These are phyloP conservation scores for Margarornis squamiger DNA, from an alignment of 2,797 vertebrate genomes.

Conservation along the genomic window DNA sequence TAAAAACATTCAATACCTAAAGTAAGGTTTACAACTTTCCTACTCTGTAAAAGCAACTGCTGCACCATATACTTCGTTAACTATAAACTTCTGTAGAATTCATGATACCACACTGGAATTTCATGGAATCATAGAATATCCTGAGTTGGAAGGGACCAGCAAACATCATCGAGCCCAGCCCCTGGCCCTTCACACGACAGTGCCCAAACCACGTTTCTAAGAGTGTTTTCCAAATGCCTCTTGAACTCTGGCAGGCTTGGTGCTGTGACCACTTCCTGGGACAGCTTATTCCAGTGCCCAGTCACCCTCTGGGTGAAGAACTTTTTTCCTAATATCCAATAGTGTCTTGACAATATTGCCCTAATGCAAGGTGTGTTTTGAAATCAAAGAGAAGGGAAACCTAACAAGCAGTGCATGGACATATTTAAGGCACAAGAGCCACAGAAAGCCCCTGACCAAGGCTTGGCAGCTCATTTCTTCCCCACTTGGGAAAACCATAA, in stretches of 20 bases:
- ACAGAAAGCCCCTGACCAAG: background rate
- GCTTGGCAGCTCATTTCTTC: background rate
- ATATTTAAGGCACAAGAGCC: background rate
- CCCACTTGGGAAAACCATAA: background rate
- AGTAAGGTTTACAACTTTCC: background rate
- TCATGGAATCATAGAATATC: background rate
- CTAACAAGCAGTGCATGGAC: background rate
- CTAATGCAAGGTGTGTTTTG: background rate
- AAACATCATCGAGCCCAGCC: background rate
- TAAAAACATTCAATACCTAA: background rate
- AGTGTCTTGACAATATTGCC: background rate
- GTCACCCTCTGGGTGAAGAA: background rate
- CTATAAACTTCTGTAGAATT: background rate
- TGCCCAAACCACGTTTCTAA: rapidly evolving
- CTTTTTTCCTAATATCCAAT: background rate
- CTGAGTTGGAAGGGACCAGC: background rate
- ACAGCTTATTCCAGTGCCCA: background rate
- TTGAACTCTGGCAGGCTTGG: background rate
- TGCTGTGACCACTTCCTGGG: background rate
- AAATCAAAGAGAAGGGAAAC: background rate
- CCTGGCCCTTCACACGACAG: background rate
- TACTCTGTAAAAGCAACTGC: background rate
- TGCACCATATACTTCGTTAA: background rate
- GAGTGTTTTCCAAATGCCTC: background rate
- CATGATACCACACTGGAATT: background rate